phyloP scores from a whole-genome alignment of 2,888 invertebrate genomes.

The Unio pictorum region DNA sequence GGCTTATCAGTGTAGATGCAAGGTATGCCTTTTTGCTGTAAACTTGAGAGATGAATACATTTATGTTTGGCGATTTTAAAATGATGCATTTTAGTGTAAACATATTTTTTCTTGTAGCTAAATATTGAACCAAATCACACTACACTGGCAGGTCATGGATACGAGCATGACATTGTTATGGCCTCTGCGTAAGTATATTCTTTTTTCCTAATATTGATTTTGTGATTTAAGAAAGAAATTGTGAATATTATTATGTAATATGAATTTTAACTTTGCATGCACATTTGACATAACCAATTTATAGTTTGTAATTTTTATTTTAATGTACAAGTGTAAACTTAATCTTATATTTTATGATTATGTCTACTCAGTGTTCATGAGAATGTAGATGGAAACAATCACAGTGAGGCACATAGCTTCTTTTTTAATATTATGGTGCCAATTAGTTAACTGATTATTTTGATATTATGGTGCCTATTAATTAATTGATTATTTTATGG shows the following conservation, averaged over 20 bases:
- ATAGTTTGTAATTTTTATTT: no score
- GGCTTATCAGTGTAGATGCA: no score
- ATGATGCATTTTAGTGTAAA: neutral
- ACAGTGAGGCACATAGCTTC: no score
- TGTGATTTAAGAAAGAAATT: neutral
- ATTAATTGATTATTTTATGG: neutral
- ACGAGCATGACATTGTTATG: conserved; percentile 76
- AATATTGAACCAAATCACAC: conserved; percentile 78
- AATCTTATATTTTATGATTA: no score
- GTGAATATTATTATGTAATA: neutral
- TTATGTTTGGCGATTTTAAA: neutral
- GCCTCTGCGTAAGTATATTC: conserved; percentile 76
- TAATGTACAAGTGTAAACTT: no score
- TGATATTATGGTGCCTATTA: neutral
- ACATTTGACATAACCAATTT: no score
- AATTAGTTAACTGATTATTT: no score
- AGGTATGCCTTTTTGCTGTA: no score
- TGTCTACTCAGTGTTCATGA: no score
- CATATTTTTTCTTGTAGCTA: conserved; percentile 66
- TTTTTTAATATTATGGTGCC: neutral
- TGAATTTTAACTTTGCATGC: no score
- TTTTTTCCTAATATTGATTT: neutral
- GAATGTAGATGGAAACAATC: no score
- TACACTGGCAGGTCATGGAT: conserved; percentile 72
- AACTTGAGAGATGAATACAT: no score